These are phyloP conservation scores for Neodiprion virginianus DNA, from an alignment of 1,140 invertebrate species.

Conservation along the genomic window DNA sequence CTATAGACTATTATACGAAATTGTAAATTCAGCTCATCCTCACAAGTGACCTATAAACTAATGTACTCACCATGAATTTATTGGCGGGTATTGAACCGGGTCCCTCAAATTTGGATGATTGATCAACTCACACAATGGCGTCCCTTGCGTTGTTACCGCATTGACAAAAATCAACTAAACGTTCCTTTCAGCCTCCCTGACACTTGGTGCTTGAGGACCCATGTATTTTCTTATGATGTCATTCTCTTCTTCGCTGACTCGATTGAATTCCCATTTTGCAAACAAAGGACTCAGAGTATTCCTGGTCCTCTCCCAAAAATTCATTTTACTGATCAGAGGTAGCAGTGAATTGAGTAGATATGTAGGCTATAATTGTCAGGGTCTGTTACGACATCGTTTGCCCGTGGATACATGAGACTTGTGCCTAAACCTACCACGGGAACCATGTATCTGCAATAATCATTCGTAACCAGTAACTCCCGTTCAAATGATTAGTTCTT, in stretches of 20 bases:
- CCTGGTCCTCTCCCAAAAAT: conserved; percentile 64
- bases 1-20: too few relatives aligned
- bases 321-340: conserved; percentile 63
- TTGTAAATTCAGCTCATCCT: too few relatives aligned
- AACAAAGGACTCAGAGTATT: conserved; percentile 51
- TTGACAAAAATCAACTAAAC: conserved; percentile 69
- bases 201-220: conserved; percentile 53
- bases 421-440: conserved; percentile 67
- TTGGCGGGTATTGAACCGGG: too few relatives aligned
- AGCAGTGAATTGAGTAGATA: conserved; percentile 69
- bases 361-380: conserved; percentile 66
- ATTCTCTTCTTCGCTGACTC: conserved; percentile 40
- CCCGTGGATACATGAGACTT: conserved; percentile 68
- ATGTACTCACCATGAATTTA: too few relatives aligned
- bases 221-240: conserved; percentile 57
- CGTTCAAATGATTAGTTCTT: background rate
- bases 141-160: conserved; percentile 13
- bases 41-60: too few relatives aligned
- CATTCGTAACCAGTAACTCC: background rate
- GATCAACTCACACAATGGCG: conserved; percentile 43
- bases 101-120: conserved; percentile 12
- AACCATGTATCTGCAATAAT: conserved; percentile 46
- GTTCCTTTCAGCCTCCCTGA: conserved; percentile 65
- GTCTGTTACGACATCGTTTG: conserved; percentile 67
- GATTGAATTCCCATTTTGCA: conserved; percentile 23